phyloP scores from a whole-genome alignment of 2,797 vertebrate genomes.

The Apodemus agrarius region DNA sequence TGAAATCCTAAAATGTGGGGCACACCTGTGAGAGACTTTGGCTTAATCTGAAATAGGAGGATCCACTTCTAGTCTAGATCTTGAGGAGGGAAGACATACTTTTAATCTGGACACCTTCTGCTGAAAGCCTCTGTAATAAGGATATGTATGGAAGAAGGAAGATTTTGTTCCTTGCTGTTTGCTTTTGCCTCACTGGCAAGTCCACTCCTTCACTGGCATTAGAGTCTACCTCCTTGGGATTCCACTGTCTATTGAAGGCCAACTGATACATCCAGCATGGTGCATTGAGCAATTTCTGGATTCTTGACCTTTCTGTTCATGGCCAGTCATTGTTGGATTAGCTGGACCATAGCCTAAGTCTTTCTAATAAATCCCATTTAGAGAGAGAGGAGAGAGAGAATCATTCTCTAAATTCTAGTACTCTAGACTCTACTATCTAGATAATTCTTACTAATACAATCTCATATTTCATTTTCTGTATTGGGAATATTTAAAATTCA shows the following conservation, averaged over 20 bases:
- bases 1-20: neutral
- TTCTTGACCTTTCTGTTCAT: neutral
- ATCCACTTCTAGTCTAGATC: neutral
- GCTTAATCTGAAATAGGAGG: neutral
- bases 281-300: neutral
- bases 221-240: neutral
- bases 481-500: neutral
- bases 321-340: neutral
- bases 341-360: neutral
- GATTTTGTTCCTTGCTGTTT: neutral
- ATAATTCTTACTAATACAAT: neutral
- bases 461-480: neutral
- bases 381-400: neutral
- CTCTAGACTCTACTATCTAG: neutral
- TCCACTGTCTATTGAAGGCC: neutral
- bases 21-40: neutral
- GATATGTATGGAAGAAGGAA: neutral
- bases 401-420: neutral
- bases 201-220: neutral
- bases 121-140: neutral
- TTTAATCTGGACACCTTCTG: neutral
- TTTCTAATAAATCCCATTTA: neutral
- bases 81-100: neutral
- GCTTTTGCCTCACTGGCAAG: neutral
- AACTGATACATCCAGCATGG: neutral